A percentile compares a stretch with the other conserved stretches of the same genome.
These are phyloP conservation scores for Pogonomyrmex barbatus DNA, from an alignment of 1,140 invertebrate genomes.

Conservation along the genomic window DNA sequence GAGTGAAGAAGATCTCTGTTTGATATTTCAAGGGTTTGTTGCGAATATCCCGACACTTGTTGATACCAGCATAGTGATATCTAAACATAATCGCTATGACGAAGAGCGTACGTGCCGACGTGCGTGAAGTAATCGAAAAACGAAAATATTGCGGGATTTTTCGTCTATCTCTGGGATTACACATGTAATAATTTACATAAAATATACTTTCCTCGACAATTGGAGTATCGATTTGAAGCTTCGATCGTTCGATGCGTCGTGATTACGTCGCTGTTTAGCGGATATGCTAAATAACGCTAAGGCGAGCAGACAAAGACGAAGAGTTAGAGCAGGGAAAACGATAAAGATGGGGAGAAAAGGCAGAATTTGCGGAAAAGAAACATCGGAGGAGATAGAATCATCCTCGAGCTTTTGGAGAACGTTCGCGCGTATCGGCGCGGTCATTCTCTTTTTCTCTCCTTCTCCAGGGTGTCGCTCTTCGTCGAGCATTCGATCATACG, in stretches of 20 bases:
- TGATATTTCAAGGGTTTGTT: background rate
- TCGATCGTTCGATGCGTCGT: slow-evolving; percentile 38
- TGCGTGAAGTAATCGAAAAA: slow-evolving; percentile 37
- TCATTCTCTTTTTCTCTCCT: slow-evolving; percentile 6
- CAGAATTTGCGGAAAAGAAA: slow-evolving; percentile 21
- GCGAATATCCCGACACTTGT: background rate
- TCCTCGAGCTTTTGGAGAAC: slow-evolving; percentile 28
- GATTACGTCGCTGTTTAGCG: slow-evolving; percentile 29
- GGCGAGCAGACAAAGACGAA: slow-evolving; percentile 51
- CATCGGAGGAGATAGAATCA: background rate
- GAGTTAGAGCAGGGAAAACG: slow-evolving; percentile 38
- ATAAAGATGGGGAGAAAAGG: slow-evolving; percentile 30
- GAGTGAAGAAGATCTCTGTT: slow-evolving; percentile 8
- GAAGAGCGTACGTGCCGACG: slow-evolving; percentile 10
- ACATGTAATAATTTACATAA: slow-evolving; percentile 50
- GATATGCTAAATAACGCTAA: slow-evolving; percentile 52
- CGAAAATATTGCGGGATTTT: slow-evolving; percentile 31
- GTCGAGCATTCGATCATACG: slow-evolving; percentile 31
- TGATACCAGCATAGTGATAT: slow-evolving; percentile 56
- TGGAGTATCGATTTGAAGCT: slow-evolving; percentile 30
- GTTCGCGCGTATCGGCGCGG: slow-evolving; percentile 1
- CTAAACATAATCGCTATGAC: slow-evolving; percentile 46
- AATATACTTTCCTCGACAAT: slow-evolving; percentile 58
- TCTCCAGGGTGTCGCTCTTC: background rate
- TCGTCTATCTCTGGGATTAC: slow-evolving; percentile 8